These are phyloP conservation scores for Cyaniris semiargus DNA, from an alignment of 2,888 invertebrate species.

Conservation along the genomic window DNA sequence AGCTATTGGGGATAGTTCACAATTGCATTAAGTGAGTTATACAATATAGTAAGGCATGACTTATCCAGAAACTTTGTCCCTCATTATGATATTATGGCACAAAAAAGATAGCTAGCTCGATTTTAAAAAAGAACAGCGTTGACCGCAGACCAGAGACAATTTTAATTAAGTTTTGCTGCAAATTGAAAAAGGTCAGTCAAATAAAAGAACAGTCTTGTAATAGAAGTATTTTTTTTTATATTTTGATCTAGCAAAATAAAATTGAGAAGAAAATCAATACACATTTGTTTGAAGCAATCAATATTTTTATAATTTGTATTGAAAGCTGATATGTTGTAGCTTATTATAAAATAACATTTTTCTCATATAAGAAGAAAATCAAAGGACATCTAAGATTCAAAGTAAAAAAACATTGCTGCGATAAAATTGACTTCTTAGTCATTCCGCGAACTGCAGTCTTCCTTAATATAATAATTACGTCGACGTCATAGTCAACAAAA, in stretches of 20 bases:
- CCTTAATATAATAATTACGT: constrained; percentile 14
- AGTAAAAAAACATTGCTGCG: not conserved
- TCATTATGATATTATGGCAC: not conserved
- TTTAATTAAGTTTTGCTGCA: not conserved
- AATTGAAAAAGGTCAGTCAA: constrained; percentile 1
- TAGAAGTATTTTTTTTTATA: not conserved
- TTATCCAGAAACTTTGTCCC: not conserved
- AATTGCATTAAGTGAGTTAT: not conserved
- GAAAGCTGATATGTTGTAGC: too few species aligned
- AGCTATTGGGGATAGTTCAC: not conserved
- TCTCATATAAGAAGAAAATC: not conserved
- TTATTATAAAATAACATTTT: not conserved
- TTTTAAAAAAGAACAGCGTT: not conserved
- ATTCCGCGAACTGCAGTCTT: not conserved
- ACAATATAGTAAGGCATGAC: not conserved
- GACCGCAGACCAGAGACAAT: not conserved
- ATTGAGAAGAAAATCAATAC: not conserved
- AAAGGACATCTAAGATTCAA: not conserved
- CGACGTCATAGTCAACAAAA: not conserved
- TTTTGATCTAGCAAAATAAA: not conserved
- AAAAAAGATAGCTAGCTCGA: not conserved
- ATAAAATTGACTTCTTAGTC: not conserved
- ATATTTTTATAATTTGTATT: not conserved
- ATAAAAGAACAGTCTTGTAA: not conserved
- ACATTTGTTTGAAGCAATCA: not conserved